Base-by-base conservation (phyloP, 2,888 invertebrate species). In the Notodonta ziczac region DNA sequence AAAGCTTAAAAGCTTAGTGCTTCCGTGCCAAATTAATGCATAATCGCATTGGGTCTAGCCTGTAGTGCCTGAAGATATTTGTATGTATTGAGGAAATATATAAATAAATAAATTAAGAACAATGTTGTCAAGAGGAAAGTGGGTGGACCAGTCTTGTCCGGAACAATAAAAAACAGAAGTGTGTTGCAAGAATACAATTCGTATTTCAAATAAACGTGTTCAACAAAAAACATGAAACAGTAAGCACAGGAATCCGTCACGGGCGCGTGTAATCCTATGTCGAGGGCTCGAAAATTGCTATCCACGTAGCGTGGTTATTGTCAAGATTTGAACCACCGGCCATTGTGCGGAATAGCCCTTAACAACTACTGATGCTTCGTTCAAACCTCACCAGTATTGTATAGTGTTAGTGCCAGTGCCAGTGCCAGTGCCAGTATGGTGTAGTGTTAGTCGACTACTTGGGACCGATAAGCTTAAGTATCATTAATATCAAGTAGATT, bases 271-370 rank as follows among this genome's bases (percentile, higher is more conserved):
- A 84, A 84, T 80, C 78, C 79, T 66, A 74, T 79, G 82, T 81
- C 80, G 81, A 82, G 79, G 74, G 71, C 75, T 76, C 78, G 74
- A 78, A 83, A 85, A 86, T 86, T 84, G 77, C 81, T 74, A 62
- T 62, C 67, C 72, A 66, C 59, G 62, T 62, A 61, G 61, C 64
- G 63, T 65, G 69, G 78, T 83, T 85, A 87, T 86, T 86, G 87
- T 87, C 76, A 80, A 83, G 87, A 85, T 88, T 88, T 85, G 78
- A 78, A 77, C 80, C 74, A 77, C 77, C 59, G 58, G 60, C 74
- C 77, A 80, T 86, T 86, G 84, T 86, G 77, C 62, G 63, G 73
- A 80, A 81, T 79, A 82, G 67, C 74, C 80, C 81, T 74, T 69
- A 39, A 63, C 60, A 61, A 63, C 70, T 69, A 61, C 70, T 67